These are phyloP conservation scores for Lycia hirtaria DNA, from an alignment of 2,888 invertebrate species.

Conservation along the genomic window DNA sequence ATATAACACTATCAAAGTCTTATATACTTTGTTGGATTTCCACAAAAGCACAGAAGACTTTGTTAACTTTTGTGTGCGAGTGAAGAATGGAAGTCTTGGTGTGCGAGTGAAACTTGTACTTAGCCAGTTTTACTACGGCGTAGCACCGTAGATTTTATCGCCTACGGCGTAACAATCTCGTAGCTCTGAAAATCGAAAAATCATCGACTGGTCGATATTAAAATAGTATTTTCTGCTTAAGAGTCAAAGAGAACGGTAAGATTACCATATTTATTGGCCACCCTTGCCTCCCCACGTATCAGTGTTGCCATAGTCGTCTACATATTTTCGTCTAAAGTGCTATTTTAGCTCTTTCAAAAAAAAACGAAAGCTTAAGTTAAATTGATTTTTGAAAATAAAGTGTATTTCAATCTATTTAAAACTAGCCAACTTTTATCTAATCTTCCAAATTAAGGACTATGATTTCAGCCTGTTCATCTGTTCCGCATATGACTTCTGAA, in stretches of 20 bases:
- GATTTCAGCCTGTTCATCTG: no score
- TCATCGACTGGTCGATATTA: conserved; percentile 37
- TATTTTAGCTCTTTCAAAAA: neutral
- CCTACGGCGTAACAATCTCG: conserved; percentile 18
- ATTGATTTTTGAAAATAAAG: neutral
- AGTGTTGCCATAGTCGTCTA: conserved; percentile 16
- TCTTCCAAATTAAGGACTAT: no score
- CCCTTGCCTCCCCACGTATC: conserved; percentile 49
- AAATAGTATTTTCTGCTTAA: conserved; percentile 43
- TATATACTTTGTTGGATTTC: no score
- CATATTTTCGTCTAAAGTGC: neutral
- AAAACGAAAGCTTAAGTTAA: neutral
- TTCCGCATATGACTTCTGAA: no score
- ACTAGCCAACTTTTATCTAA: no score
- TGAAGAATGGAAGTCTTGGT: no score
- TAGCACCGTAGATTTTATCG: conserved; percentile 7
- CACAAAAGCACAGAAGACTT: no score
- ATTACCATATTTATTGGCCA: conserved; percentile 74
- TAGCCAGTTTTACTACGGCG: conserved; percentile 8
- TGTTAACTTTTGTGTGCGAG: no score
- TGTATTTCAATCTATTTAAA: no score
- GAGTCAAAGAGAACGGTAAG: conserved; percentile 49
- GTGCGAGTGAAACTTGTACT: no score
- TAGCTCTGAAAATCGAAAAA: conserved; percentile 16
- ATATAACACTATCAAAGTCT: no score